Conservation (phyloP, 1,140 invertebrate genomes). For the Zophobas morio region DNA sequence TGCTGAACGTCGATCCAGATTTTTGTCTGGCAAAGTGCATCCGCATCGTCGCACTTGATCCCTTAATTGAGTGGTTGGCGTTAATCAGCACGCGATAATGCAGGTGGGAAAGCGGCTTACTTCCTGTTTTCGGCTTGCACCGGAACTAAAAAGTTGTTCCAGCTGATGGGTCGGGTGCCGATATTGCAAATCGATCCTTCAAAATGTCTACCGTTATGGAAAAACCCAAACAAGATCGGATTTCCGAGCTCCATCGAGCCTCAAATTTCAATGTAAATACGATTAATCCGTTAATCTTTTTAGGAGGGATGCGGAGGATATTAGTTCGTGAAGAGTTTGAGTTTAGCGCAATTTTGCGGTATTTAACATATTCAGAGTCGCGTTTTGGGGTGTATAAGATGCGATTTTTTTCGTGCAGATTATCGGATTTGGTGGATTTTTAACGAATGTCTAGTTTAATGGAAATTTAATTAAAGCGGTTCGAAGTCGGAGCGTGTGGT, state of each 20-base stretch:
- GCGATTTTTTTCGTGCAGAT: too few species aligned
- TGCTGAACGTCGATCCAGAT: too few species aligned
- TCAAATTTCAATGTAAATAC: conserved; percentile 14
- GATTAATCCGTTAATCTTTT: conserved; percentile 15
- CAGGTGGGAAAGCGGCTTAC: conserved; percentile 15
- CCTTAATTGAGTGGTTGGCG: conserved; percentile 30
- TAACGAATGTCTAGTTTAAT: conserved; percentile 9
- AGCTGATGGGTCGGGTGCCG: neutral
- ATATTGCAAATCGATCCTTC: neutral
- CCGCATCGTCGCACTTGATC: conserved; percentile 17
- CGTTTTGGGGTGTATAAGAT: too few species aligned
- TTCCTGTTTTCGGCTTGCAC: neutral
- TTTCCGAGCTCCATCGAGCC: neutral
- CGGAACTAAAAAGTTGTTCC: neutral
- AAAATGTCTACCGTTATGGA: neutral
- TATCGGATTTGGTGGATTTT: neutral
- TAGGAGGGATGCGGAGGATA: neutral
- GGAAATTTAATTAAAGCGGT: conserved; percentile 30
- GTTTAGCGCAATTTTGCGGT: conserved; percentile 8
- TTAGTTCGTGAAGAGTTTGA: conserved; percentile 15
- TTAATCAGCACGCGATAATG: conserved; percentile 26
- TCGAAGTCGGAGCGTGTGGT: neutral
- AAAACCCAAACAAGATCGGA: neutral
- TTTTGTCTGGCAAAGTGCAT: neutral
- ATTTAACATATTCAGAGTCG: conserved; percentile 27